Evolutionary conservation across 2,797 vertebrate genomes (phyloP), one percentile per base, ranked within the genome.

Genomic region (Phoebastria nigripes): DNA sequence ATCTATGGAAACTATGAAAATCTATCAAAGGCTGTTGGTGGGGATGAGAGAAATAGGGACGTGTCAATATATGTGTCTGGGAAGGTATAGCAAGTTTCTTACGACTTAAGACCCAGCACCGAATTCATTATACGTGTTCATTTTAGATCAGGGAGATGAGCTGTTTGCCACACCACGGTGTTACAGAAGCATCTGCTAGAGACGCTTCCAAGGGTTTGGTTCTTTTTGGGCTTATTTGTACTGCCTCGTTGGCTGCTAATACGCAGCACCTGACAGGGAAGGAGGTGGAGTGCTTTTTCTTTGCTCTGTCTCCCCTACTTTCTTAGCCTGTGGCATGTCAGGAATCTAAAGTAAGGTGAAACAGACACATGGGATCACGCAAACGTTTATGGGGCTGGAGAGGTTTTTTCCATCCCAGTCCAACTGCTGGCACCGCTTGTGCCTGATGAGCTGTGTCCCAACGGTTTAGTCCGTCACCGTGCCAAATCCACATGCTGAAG

Each of bases 181-280:
- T 51, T 54, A 56, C 41, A 54, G 77, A 56, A 76, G 69, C 13
- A 15, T n/a, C 44, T 86, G 52, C 44, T 28, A 24, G 56, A 63
- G 77, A 26, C 0, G 16, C 39, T 85, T 11, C 14, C 6, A 2
- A 44, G 15, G 74, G 9, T 18, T 55, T 63, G 52, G 37, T 21
- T 63, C 37, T 71, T 44, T 15, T 7, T 0, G 9, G 66, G 49
- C 7, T 71, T 17, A 24, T 0, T 33, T 8, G 35, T 29, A 2
- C 15, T 56, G 70, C 66, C 46, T 52, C 2, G 2, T 2, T 26
- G 83, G 44, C 39, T 41, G 58, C 54, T 11, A 47, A 41, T 13
- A 4, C 0, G 1, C 33, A 8, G 37, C 24, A 17, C 67, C 90
- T 28, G 52, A 11, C 11, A 3, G 73, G 26, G 42, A 46, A 44